A percentile compares a stretch with the other conserved stretches of the same genome.
These are phyloP conservation scores for Myodes glareolus DNA, from an alignment of 2,113 vertebrate genomes.

Conservation along the genomic window DNA sequence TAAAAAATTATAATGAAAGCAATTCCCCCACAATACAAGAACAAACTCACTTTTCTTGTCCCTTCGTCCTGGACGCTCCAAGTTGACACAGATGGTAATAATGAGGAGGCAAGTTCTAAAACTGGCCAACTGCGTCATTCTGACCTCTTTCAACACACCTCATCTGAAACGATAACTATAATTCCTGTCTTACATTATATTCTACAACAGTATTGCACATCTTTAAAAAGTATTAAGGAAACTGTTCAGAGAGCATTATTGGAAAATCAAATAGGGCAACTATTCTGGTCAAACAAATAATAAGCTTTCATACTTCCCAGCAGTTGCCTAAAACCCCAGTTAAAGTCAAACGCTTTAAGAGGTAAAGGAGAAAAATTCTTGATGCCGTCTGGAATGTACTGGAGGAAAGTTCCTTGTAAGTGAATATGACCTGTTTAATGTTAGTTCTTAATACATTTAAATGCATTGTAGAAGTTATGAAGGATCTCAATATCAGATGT, in stretches of 20 bases:
- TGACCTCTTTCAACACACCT: conserved; percentile 83
- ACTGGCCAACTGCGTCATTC: conserved; percentile 82
- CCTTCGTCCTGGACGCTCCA: conserved; percentile 52
- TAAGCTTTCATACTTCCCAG: conserved; percentile 74
- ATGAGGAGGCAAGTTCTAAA: conserved; percentile 70
- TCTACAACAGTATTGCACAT: conserved; percentile 65
- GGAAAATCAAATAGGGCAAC: conserved; percentile 26
- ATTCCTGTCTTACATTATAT: conserved; percentile 70
- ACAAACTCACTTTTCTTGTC: conserved; percentile 62
- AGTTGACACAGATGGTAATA: conserved; percentile 84
- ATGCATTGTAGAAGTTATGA: background rate
- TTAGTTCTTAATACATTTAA: background rate
- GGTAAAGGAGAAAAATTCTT: background rate
- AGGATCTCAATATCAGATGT: background rate
- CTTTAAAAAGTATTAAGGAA: conserved; percentile 83
- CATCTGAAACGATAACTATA: conserved; percentile 83
- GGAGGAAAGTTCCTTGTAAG: background rate
- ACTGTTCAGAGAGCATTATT: conserved; percentile 69
- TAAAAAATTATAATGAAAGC: conserved; percentile 14
- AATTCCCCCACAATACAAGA: background rate
- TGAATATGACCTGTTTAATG: background rate
- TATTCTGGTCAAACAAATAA: conserved; percentile 71
- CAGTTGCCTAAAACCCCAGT: conserved; percentile 68
- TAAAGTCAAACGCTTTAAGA: conserved; percentile 51
- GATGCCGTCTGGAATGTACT: background rate